Base-by-base conservation (phyloP, 1,140 invertebrate genomes). In the Sesamia nonagrioides region DNA sequence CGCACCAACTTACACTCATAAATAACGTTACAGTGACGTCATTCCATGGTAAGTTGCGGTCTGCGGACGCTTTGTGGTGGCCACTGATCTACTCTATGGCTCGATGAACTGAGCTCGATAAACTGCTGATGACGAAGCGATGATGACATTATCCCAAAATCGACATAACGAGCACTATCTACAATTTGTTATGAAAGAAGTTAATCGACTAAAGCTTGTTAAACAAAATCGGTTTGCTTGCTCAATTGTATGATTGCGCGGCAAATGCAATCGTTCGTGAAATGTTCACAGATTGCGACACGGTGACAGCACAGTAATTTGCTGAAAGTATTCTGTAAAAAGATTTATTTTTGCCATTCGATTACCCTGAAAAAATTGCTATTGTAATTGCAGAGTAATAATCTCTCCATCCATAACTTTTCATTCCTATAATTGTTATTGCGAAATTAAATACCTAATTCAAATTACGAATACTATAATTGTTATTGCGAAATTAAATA, bases 261-360 rank as follows among this genome's bases (percentile, higher is more conserved):
- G n/a, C 61, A 17, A 45, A 52, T 71, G 68, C 68, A 71, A 71
- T 71, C 68, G 48, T 52, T 54, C 33, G 68, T 71, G 68, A 71
- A 71, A 71, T 54, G 68, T 54, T 50, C 68, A 13, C 42, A 27
- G 42, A 71, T 71, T 71, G 68, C 54, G 48, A 17, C 68, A 69
- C 42, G 11, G 15, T 50, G 66, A 68, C 66, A 17, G 7, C 3
- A 6, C 48, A 37, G 18, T 71, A 17, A 71, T 71, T 71, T 52
- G 68, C n/a, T 71, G 40, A 54, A 9, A 35, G 45, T 37, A 13
- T 35, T 71, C 48, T 52, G 27, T 37, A 52, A 71, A 48, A 50
- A 35, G 4, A 13, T 52, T 71, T 71, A 71, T 68, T 68, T 61
- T 33, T 27, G 11, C 35, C 18, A 13, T 68, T 68, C 13, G 15